A percentile compares a stretch with the other conserved stretches of the same genome.
Conservation (phyloP, 2,888 invertebrate species). For the Boloria selene region DNA sequence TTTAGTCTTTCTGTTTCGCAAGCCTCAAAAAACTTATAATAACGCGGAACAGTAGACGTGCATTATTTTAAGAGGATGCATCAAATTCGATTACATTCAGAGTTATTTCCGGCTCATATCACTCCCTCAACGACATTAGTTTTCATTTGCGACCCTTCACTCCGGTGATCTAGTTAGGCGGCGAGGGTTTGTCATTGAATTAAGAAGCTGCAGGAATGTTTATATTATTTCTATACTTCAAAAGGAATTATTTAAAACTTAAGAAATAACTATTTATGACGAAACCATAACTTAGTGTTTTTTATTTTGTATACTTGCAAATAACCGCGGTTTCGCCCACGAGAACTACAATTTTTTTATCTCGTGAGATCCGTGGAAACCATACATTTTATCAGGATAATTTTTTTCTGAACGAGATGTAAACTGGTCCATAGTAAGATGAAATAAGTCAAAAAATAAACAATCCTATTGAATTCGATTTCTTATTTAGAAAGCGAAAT, state of each 20-base stretch:
- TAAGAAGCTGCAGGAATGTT: slow-evolving; percentile 21
- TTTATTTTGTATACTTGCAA: too few relatives aligned
- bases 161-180: slow-evolving; percentile 37
- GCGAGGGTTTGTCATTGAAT: slow-evolving; percentile 32
- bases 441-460: too few relatives aligned
- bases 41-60: slow-evolving; percentile 17
- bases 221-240: background rate
- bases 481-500: slow-evolving; percentile 2
- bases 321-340: too few relatives aligned
- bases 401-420: too few relatives aligned
- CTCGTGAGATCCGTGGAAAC: too few relatives aligned
- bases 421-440: too few relatives aligned
- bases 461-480: background rate
- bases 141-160: slow-evolving; percentile 64
- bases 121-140: slow-evolving; percentile 62
- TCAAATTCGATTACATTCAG: slow-evolving; percentile 68
- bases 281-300: too few relatives aligned
- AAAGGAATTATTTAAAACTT: background rate
- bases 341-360: too few relatives aligned
- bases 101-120: slow-evolving; percentile 62
- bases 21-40: background rate
- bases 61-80: slow-evolving; percentile 45
- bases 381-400: too few relatives aligned
- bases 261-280: too few relatives aligned
- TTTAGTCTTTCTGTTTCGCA: too few relatives aligned